These are phyloP conservation scores for Ferdinandea cuprea DNA, from an alignment of 2,888 invertebrate genomes.

Conservation along the genomic window DNA sequence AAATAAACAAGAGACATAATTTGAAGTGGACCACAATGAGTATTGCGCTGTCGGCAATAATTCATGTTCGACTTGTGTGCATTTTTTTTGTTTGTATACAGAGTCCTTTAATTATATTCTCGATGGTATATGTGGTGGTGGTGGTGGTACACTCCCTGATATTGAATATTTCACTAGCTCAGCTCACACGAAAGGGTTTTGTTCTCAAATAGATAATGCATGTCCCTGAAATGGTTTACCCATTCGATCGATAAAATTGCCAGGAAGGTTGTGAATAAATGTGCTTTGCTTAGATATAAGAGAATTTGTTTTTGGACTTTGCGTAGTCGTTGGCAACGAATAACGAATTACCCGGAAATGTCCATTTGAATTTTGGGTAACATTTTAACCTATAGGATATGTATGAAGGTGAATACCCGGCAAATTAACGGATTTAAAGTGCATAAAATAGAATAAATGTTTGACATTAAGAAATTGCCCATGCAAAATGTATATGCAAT, in stretches of 20 bases:
- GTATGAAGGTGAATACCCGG: background rate
- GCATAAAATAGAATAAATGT: too few relatives aligned
- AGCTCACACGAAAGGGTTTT: slow-evolving; percentile 18
- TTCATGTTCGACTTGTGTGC: slow-evolving; percentile 47
- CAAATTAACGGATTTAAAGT: background rate
- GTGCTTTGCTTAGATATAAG: slow-evolving; percentile 20
- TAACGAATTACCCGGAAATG: slow-evolving; percentile 25
- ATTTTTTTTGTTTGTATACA: slow-evolving; percentile 20
- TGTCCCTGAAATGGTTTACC: slow-evolving; percentile 61
- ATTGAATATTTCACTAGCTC: background rate
- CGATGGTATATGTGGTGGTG: slow-evolving; percentile 8
- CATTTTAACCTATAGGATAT: background rate
- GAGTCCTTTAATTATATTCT: slow-evolving; percentile 69
- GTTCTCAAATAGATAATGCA: slow-evolving; percentile 53
- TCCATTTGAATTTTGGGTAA: background rate
- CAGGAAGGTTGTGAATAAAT: slow-evolving; percentile 47
- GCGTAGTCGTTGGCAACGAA: slow-evolving; percentile 35
- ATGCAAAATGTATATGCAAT: too few relatives aligned
- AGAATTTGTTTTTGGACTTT: slow-evolving; percentile 37
- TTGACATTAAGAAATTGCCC: too few relatives aligned
- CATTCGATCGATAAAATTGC: slow-evolving; percentile 63
- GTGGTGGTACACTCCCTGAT: background rate
- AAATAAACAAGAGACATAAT: too few relatives aligned
- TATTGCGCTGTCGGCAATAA: slow-evolving; percentile 30
- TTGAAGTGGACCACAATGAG: slow-evolving; percentile 3